Percentiles rank a stretch among this genome's conserved stretches.
These are phyloP conservation scores for Anser cygnoides DNA, from an alignment of 2,113 vertebrate species.

Conservation along the genomic window DNA sequence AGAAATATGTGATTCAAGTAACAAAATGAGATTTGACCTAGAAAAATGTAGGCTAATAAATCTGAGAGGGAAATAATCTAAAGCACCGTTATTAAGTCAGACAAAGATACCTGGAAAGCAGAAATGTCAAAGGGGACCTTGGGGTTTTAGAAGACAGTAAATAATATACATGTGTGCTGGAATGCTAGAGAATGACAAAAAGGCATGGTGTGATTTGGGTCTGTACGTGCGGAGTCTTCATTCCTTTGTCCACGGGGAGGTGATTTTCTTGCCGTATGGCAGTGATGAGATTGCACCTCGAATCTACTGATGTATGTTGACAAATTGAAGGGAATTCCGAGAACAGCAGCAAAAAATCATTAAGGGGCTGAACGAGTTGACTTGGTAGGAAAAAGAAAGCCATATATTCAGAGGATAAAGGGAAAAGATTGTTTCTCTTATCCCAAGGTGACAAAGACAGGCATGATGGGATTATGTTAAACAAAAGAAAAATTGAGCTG, in stretches of 20 bases:
- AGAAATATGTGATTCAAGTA: not conserved
- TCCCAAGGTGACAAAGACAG: constrained; percentile 10
- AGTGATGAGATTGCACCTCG: constrained; percentile 12
- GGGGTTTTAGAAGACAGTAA: constrained; percentile 26
- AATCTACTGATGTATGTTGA: constrained; percentile 56
- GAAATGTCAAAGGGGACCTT: constrained; percentile 53
- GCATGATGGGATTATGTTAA: not conserved
- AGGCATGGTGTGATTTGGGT: not conserved
- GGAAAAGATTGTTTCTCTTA: constrained; percentile 4
- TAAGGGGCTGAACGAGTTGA: constrained; percentile 11
- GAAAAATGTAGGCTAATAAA: constrained; percentile 54
- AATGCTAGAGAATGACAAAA: constrained; percentile 41
- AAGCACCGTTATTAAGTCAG: constrained; percentile 54
- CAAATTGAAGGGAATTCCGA: constrained; percentile 60
- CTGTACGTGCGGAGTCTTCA: not conserved
- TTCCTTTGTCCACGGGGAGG: constrained; percentile 36
- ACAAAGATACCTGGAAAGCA: constrained; percentile 65
- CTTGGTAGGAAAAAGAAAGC: constrained; percentile 27
- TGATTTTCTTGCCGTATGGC: not conserved
- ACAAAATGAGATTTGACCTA: constrained; percentile 34
- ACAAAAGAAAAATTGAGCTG: not conserved
- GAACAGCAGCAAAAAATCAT: constrained; percentile 60
- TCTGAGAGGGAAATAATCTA: constrained; percentile 51
- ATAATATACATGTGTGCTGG: constrained; percentile 28
- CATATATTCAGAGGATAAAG: not conserved